Evolutionary conservation across 2,888 invertebrate genomes (phyloP).

Genomic region (Serrognathus titanus): DNA sequence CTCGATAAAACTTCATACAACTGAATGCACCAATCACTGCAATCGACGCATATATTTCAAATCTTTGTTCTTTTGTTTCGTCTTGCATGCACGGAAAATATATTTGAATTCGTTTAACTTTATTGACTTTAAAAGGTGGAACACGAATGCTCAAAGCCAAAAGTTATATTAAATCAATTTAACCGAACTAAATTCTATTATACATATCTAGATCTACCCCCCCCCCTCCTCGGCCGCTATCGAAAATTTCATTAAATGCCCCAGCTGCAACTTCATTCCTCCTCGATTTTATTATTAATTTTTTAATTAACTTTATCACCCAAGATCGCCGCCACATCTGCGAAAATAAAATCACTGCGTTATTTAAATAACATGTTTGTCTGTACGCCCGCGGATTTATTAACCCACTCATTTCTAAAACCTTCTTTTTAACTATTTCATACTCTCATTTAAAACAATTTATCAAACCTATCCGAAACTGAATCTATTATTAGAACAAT

Average conservation of each 20-base stretch:
- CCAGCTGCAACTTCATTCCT: neutral
- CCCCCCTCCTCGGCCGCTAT: no score
- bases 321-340: neutral
- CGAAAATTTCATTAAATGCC: neutral
- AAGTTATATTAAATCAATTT: slow-evolving; percentile 3
- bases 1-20: slow-evolving; percentile 25
- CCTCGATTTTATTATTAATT: neutral
- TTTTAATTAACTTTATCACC: neutral
- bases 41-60: slow-evolving; percentile 28
- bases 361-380: neutral
- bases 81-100: slow-evolving; percentile 5
- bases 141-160: slow-evolving; percentile 4
- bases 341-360: neutral
- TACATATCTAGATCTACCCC: neutral
- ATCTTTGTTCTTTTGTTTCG: slow-evolving; percentile 16
- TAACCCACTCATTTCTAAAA: no score
- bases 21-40: slow-evolving; percentile 25
- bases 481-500: no score
- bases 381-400: no score
- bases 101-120: slow-evolving; percentile 19
- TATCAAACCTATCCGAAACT: no score
- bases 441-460: no score
- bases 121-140: slow-evolving; percentile 16
- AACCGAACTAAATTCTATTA: neutral
- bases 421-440: no score